Base-by-base conservation (phyloP, 2,888 invertebrate genomes). In the Pteria penguin region DNA sequence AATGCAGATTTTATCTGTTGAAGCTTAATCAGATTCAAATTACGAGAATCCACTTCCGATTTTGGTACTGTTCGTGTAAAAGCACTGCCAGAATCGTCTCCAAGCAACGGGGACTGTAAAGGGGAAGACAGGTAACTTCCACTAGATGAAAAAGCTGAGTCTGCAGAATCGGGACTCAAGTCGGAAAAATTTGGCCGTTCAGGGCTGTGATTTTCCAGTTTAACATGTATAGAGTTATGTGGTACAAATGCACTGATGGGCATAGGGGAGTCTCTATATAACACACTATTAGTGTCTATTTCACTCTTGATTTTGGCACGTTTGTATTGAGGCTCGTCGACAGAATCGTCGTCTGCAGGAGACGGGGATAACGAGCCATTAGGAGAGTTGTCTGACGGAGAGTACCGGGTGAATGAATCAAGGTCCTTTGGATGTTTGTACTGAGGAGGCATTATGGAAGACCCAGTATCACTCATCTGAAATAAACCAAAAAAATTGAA, bases 1-100 rank as follows among this genome's bases (percentile, higher is more conserved):
- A 85, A 87, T 31, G 84, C 86, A n/a, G 86, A 87, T 60, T 84
- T 82, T 22, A 87, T 87, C 75, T 86, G 85, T 76, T 86, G 84
- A n/a, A 87, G 81, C 67, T 87, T 87, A 4, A 87, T 86, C 36
- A 87, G 70, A 4, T 67, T 61, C 18, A 74, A 54, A 63, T 73
- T 72, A 32, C 58, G 69, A 61, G 66, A 36, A 14, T 75, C 75
- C 4, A 52, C 36, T 32, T 72, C 52, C 54, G 55, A 69, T 18
- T 68, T 61, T 57, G 63, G 52, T 52, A 68, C 68, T 27, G 72
- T 72, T 62, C 62, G 62, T 26, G 72, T 72, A 58, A 76, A 76
- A 65, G 76, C 72, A 72, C 69, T 68, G 32, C 63, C 45, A 26
- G 65, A 65, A 33, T 76, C 76, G 24, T 76, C 72, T 1, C 72